Evolutionary conservation across 2,797 vertebrate genomes (phyloP).

Genomic region (Lutra lutra): DNA sequence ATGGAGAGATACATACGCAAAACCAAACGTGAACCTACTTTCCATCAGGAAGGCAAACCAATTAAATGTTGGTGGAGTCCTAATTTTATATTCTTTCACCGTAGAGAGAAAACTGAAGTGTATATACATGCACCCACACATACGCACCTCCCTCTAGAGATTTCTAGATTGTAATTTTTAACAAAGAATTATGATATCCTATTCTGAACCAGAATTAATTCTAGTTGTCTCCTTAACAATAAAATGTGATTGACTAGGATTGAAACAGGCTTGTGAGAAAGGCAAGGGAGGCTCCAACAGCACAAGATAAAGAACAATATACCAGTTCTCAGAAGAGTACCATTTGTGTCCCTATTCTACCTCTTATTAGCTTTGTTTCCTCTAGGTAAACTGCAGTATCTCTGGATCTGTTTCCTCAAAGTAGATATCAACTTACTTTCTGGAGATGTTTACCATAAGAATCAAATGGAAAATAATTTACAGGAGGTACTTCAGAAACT

Average conservation of each 20-base stretch:
- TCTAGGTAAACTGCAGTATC: neutral
- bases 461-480: conserved; percentile 44
- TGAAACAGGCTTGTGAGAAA: neutral
- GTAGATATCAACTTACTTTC: neutral
- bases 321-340: neutral
- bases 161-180: neutral
- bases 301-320: neutral
- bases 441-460: neutral
- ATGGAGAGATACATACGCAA: neutral
- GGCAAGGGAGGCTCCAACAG: neutral
- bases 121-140: neutral
- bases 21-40: conserved; percentile 5
- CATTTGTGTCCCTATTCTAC: neutral
- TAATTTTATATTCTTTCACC: neutral
- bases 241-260: neutral
- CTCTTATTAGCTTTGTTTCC: neutral
- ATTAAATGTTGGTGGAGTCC: neutral
- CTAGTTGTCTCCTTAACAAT: neutral
- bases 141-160: neutral
- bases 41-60: neutral
- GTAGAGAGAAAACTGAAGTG: neutral
- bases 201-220: conserved; percentile 8
- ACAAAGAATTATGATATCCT: conserved; percentile 5
- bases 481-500: neutral
- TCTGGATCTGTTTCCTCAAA: neutral